Evolutionary conservation across 37 sponge, comb jelly and placozoan genomes (phyloP).

Genomic region (Axinella damicornis): DNA sequence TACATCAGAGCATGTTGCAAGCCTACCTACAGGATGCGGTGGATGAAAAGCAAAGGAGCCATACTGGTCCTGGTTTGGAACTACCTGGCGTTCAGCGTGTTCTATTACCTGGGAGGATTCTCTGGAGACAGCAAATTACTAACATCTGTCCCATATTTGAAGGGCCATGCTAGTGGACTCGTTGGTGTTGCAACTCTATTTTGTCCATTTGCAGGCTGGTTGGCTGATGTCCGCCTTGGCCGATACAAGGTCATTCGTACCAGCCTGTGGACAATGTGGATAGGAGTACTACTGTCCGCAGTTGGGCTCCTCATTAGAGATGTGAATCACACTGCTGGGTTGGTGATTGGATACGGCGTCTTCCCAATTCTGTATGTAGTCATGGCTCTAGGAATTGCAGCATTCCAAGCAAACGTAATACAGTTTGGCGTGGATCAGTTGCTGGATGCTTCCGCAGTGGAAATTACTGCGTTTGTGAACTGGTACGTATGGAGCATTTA

Average conservation of each 20-base stretch:
- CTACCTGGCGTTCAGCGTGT: neutral
- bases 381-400: slow-evolving; percentile 29
- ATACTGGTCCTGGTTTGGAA: slow-evolving; percentile 1
- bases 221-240: too few relatives aligned
- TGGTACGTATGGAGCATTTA: slow-evolving; percentile 52
- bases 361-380: slow-evolving; percentile 8
- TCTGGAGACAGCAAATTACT: too few relatives aligned
- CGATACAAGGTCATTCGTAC: slow-evolving; percentile 13
- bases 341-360: too few relatives aligned
- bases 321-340: neutral
- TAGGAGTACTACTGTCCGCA: neutral
- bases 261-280: slow-evolving; percentile 29
- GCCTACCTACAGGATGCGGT: too few relatives aligned
- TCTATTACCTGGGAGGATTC: too few relatives aligned
- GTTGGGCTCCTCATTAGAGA: too few relatives aligned
- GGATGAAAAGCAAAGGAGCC: slow-evolving; percentile 1
- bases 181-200: too few relatives aligned
- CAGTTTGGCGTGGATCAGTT: slow-evolving; percentile 45
- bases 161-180: too few relatives aligned
- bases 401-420: slow-evolving; percentile 15
- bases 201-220: slow-evolving; percentile 40
- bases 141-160: too few relatives aligned
- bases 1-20: too few relatives aligned
- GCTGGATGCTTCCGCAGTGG: slow-evolving; percentile 21
- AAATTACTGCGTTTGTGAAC: slow-evolving; percentile 21